Conservation (phyloP, 2,797 vertebrate species). For the Cyclopterus lumpus region DNA sequence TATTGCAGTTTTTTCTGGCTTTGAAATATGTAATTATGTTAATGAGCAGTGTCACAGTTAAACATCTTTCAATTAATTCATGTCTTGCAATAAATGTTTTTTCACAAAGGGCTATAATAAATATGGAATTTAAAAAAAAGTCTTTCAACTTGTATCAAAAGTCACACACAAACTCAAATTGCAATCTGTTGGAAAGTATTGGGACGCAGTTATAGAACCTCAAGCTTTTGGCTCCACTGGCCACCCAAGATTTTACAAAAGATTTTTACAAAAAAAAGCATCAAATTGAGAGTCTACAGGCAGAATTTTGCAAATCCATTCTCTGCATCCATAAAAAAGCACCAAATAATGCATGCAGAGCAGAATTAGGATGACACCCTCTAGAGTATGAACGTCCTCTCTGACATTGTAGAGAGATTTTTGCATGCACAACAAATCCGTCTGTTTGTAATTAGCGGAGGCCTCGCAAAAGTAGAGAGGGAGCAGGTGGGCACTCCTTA, state of each 20-base stretch:
- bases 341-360: no score
- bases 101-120: neutral
- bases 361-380: no score
- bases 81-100: neutral
- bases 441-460: conserved; percentile 28
- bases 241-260: no score
- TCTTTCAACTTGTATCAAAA: no score
- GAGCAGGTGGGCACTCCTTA: neutral
- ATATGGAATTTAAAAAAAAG: neutral
- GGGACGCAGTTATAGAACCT: no score
- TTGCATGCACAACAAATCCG: conserved; percentile 13
- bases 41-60: neutral
- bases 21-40: neutral
- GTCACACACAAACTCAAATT: no score
- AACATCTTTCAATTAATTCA: neutral
- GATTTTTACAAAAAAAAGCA: no score
- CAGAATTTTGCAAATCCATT: no score
- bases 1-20: neutral
- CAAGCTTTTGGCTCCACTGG: no score
- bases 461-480: neutral
- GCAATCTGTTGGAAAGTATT: no score
- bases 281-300: no score
- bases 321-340: no score
- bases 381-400: neutral
- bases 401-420: conserved; percentile 25